Conservation (phyloP, 2,113 vertebrate genomes). For the Okapia johnstoni region DNA sequence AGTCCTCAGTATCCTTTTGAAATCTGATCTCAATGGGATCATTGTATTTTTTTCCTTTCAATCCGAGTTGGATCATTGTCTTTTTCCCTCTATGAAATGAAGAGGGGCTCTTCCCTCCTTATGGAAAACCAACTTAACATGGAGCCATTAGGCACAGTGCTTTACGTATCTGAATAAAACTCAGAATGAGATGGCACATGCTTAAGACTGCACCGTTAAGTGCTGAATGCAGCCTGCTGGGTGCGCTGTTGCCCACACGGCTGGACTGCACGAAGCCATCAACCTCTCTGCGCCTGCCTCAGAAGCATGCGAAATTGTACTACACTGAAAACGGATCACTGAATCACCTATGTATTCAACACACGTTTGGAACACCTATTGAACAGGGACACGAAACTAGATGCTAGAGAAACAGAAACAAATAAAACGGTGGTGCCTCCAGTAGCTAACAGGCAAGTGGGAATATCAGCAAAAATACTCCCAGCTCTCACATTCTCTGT, state of each 20-base stretch:
- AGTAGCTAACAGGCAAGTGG: neutral
- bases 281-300: neutral
- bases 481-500: neutral
- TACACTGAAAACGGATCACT: neutral
- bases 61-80: neutral
- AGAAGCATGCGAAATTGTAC: neutral
- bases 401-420: neutral
- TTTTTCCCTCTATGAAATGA: neutral
- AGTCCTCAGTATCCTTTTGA: neutral
- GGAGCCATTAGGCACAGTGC: neutral
- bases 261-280: neutral
- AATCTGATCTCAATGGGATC: neutral
- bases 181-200: neutral
- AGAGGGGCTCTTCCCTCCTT: neutral
- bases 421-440: neutral
- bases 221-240: neutral
- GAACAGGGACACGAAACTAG: neutral
- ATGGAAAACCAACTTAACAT: neutral
- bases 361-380: neutral
- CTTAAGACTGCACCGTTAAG: neutral
- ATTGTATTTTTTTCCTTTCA: neutral
- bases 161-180: neutral
- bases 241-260: fast-evolving
- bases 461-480: neutral
- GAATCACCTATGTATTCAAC: neutral